Conservation (phyloP, 2,797 vertebrate species). For the Eospalax fontanierii region DNA sequence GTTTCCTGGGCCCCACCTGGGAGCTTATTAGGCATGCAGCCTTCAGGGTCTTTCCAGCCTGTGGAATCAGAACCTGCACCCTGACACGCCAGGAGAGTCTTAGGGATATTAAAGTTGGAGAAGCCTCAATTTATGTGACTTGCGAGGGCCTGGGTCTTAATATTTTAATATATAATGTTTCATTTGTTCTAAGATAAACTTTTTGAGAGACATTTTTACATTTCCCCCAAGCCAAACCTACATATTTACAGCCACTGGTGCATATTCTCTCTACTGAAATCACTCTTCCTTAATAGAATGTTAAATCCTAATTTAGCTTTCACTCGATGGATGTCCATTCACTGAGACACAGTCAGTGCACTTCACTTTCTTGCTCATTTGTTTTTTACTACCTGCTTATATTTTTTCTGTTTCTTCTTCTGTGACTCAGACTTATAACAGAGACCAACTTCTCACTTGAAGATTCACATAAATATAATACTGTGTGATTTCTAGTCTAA, state of each 20-base stretch:
- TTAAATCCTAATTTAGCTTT: constrained; percentile 42
- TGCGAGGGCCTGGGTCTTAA: not conserved
- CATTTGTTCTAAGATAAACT: constrained; percentile 12
- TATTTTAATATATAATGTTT: not conserved
- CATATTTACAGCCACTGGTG: not conserved
- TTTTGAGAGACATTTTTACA: constrained; percentile 5
- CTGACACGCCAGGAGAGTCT: not conserved
- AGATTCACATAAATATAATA: not conserved
- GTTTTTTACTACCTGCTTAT: not conserved
- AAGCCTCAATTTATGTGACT: not conserved
- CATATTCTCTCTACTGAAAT: not conserved
- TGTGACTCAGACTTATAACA: not conserved
- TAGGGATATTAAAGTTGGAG: not conserved
- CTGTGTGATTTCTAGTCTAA: not conserved
- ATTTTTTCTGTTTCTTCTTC: not conserved
- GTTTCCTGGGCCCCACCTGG: not conserved
- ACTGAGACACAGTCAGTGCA: not conserved
- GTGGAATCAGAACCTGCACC: too few species aligned
- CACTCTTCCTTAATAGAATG: not conserved
- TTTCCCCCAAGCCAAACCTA: not conserved
- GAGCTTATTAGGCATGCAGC: not conserved
- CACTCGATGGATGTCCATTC: not conserved
- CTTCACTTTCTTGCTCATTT: not conserved
- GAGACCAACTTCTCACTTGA: not conserved
- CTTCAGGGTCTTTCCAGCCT: not conserved